Conservation (phyloP, 2,113 vertebrate genomes). For the Melanostigma gelatinosum region DNA sequence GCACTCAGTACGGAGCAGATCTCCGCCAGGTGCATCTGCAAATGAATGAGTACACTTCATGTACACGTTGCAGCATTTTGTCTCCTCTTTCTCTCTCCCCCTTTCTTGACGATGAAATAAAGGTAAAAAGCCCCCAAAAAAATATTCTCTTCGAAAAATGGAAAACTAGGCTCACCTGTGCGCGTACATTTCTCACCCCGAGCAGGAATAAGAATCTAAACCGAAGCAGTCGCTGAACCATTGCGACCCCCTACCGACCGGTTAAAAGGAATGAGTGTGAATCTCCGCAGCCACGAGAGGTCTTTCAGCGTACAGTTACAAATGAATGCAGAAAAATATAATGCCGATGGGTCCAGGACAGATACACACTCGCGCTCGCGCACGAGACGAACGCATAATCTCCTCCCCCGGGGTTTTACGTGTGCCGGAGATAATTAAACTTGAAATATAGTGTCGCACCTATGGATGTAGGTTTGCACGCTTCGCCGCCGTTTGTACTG, state of each 20-base stretch:
- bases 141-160: background rate
- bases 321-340: background rate
- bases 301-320: background rate
- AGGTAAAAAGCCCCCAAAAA: no score
- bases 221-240: background rate
- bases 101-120: background rate
- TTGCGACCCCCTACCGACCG: background rate
- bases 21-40: background rate
- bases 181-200: background rate
- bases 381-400: background rate
- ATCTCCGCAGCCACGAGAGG: background rate
- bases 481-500: slow-evolving; percentile 48
- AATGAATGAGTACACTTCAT: background rate
- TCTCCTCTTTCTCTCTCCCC: background rate
- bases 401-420: background rate
- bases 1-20: no score
- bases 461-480: slow-evolving; percentile 51
- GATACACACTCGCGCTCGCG: background rate
- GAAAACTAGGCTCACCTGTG: background rate
- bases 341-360: background rate
- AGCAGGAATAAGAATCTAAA: background rate
- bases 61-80: background rate
- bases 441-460: slow-evolving; percentile 48
- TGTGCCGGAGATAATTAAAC: slow-evolving; percentile 6
- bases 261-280: background rate